A percentile compares a stretch with the other conserved stretches of the same genome.
Conservation (phyloP, 2,888 invertebrate genomes). For the Nomada fucata region DNA sequence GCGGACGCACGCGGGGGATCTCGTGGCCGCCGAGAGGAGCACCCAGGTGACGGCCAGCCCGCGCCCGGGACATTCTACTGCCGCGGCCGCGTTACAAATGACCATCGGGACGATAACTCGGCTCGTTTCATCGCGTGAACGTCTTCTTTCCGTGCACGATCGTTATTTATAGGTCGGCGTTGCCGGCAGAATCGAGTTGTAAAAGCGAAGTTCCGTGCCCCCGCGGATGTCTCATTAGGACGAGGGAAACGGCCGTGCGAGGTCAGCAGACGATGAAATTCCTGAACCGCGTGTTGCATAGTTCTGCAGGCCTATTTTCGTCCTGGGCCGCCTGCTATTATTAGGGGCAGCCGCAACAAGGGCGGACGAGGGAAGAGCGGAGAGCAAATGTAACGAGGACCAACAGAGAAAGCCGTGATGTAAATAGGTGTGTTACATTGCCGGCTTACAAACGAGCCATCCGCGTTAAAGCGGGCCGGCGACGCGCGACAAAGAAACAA, state of each 20-base stretch:
- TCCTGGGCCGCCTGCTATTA: constrained; percentile 75
- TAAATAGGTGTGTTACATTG: constrained; percentile 56
- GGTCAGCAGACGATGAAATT: constrained; percentile 74
- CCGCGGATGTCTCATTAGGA: constrained; percentile 60
- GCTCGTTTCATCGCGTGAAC: not conserved
- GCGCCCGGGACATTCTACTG: too few species aligned
- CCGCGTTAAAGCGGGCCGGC: too few species aligned
- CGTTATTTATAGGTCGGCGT: constrained; percentile 33
- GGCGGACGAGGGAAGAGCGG: constrained; percentile 32
- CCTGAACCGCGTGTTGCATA: constrained; percentile 75
- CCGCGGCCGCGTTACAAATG: not conserved
- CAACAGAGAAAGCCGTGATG: constrained; percentile 44
- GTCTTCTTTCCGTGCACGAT: not conserved
- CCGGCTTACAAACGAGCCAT: too few species aligned
- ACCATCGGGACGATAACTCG: constrained; percentile 5
- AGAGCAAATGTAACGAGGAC: constrained; percentile 8
- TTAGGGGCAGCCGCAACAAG: constrained; percentile 60
- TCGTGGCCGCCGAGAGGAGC: not conserved
- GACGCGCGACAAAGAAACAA: too few species aligned
- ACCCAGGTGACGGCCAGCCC: not conserved
- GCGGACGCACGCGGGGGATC: too few species aligned
- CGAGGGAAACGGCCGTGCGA: constrained; percentile 66
- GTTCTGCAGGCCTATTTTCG: constrained; percentile 78
- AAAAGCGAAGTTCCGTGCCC: constrained; percentile 13
- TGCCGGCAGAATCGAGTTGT: not conserved